Evolutionary conservation across 2,113 vertebrate genomes (phyloP), one percentile per base, ranked within the genome.

Genomic region (Campylomormyrus numenius): DNA sequence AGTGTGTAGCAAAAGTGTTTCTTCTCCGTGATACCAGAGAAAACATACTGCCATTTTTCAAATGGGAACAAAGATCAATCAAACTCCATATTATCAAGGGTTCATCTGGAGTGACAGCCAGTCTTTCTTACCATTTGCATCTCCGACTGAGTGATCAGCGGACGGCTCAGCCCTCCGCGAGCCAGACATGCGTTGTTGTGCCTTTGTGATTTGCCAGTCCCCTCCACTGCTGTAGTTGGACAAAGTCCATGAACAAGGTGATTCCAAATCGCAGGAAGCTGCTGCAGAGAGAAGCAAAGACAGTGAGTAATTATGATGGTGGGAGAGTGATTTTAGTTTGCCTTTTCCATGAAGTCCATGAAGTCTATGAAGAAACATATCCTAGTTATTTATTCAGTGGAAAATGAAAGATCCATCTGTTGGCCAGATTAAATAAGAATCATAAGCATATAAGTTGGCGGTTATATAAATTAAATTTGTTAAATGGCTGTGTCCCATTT

Each of bases 211-310:
- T 19, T 48, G 92, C 96, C 96, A 96, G 90, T 95, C 96, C 31
- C 91, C 93, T 24, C 66, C 91, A 74, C 89, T 42, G n/a, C 93
- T 94, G 90, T 95, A 92, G 92, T 94, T 94, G 88, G 96, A 96
- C 90, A 92, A 90, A 52, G 92, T 95, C 96, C 96, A 96, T 90
- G 91, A 90, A 89, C 96, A 96, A 1, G 31, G 77, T 15, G 95
- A 93, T 88, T 96, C 96, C 92, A 96, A 96, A 92, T 96, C 94
- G 92, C 96, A 96, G 91, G 91, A 93, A 66, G 85, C 90, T 88
- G 90, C 95, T 96, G 93, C 5, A 89, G 92, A 92, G 11, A 66
- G 62, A 87, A 74, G 87, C 5, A 88, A 39, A 19, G 39, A 56
- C 3, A 35, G 15, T 1, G 5, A 42, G 35, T 53, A 19, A 88